These are phyloP conservation scores for Danio choprae DNA, from an alignment of 2,797 vertebrate species.

Conservation along the genomic window DNA sequence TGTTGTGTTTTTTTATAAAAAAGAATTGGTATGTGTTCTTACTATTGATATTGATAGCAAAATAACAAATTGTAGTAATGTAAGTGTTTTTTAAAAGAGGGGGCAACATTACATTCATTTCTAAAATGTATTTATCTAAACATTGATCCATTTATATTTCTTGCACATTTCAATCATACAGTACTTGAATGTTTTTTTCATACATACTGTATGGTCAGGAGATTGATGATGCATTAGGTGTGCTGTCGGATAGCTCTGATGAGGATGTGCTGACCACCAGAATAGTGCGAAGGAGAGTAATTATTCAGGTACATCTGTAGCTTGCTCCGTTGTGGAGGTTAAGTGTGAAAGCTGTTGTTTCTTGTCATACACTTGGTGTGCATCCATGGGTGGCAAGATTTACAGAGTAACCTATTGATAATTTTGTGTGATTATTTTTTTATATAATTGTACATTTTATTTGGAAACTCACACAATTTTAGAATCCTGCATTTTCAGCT, in stretches of 20 bases:
- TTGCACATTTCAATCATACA: constrained; percentile 10
- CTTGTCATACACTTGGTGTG: neutral
- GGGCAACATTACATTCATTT: constrained; percentile 4
- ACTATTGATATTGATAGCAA: neutral
- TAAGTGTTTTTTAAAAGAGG: neutral
- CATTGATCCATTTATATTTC: neutral
- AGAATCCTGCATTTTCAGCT: constrained; percentile 36
- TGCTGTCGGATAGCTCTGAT: constrained; percentile 87
- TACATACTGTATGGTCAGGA: constrained; percentile 85
- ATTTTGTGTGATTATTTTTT: neutral
- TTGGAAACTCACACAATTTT: neutral
- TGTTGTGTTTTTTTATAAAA: neutral
- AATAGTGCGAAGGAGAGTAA: constrained; percentile 88
- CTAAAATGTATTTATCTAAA: neutral
- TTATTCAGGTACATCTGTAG: constrained; percentile 89
- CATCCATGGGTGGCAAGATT: neutral
- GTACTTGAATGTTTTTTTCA: constrained; percentile 61
- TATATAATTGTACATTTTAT: neutral
- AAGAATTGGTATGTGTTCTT: neutral
- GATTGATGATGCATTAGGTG: constrained; percentile 84
- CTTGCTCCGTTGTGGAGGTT: constrained; percentile 46
- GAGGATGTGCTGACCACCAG: constrained; percentile 92
- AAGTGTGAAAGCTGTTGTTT: neutral
- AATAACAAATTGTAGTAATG: neutral
- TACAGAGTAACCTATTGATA: neutral